Evolutionary conservation across 2,888 invertebrate species (phyloP), one percentile per base, ranked within the genome.

Genomic region (Rhagonycha lutea): DNA sequence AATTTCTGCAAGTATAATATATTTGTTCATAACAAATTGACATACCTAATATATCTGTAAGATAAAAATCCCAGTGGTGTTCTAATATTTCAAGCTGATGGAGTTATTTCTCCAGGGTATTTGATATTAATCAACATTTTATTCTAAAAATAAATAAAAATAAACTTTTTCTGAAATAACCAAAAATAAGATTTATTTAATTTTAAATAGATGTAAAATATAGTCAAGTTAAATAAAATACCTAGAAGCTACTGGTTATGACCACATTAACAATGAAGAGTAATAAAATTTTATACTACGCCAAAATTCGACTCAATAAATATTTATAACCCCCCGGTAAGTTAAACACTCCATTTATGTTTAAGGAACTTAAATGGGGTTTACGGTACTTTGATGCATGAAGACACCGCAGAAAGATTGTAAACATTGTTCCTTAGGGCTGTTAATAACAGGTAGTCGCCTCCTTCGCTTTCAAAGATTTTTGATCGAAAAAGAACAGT

Each of bases 401-500:
- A 61, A 72, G 69, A 7, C 28, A 60, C 63, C 69, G 72, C 72
- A 60, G 62, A 71, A 68, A 75, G 63, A 28, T 69, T 65, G 72
- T 75, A 75, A 75, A 75, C 63, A 60, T 60, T 69, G 72, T 62
- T 75, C 14, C 61, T 14, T 23, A 65, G 23, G 47, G 75, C n/a
- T 65, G 63, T 28, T 63, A 29, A 28, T 47, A 63, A 69, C 75
- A 75, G 75, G 75, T 75, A 75, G 75, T 29, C 61, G 29, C 65
- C n/a, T 18, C 63, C 72, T 60, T 69, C n/a, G 28, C 23, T 69
- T 28, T 72, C 11, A 62, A 68, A 62, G 28, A 75, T 75, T 29
- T 72, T 72, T 60, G n/a, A 65, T 28, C 14, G 11, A 72, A n/a
- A 76, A 70, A 67, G 75, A 67, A 76, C 75, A 76, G 75, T 76